Evolutionary conservation across 1,140 invertebrate species (phyloP).

Genomic region (Aporrectodea caliginosa): DNA sequence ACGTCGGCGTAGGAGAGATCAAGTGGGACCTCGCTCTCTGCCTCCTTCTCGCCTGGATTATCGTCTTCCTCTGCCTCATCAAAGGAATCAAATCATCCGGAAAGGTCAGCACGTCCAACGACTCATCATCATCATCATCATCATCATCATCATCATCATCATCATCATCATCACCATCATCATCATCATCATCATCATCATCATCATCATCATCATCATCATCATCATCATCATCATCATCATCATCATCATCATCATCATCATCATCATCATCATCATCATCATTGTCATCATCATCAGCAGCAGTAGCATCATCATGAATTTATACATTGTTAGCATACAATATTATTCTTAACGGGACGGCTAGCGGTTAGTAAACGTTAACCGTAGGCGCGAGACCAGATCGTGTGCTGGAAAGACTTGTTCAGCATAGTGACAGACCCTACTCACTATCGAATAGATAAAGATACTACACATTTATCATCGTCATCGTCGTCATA

Average conservation of each 20-base stretch:
- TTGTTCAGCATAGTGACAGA: too few relatives aligned
- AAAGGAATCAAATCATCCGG: conserved; percentile 15
- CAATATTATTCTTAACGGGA: conserved; percentile 68
- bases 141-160: conserved; percentile 5
- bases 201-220: conserved; percentile 4
- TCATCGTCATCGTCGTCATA: too few relatives aligned
- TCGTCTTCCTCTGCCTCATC: conserved; percentile 79
- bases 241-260: conserved; percentile 5
- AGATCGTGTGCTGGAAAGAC: background rate
- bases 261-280: too few relatives aligned
- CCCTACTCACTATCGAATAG: too few relatives aligned
- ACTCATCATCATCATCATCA: conserved; percentile 1
- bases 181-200: conserved; percentile 4
- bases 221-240: background rate
- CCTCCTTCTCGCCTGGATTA: conserved; percentile 79
- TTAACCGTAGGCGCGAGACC: background rate
- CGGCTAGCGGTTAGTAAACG: background rate
- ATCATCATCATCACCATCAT: conserved; percentile 7
- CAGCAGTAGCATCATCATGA: too few relatives aligned
- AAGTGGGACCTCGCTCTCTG: conserved; percentile 78
- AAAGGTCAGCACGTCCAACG: conserved; percentile 49
- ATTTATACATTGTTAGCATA: conserved; percentile 83
- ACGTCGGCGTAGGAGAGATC: conserved; percentile 76
- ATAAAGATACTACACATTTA: too few relatives aligned
- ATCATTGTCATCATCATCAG: too few relatives aligned